A percentile compares a stretch with the other conserved stretches of the same genome.
These are phyloP conservation scores for Temnothorax ravouxi DNA, from an alignment of 2,888 invertebrate species.

Conservation along the genomic window DNA sequence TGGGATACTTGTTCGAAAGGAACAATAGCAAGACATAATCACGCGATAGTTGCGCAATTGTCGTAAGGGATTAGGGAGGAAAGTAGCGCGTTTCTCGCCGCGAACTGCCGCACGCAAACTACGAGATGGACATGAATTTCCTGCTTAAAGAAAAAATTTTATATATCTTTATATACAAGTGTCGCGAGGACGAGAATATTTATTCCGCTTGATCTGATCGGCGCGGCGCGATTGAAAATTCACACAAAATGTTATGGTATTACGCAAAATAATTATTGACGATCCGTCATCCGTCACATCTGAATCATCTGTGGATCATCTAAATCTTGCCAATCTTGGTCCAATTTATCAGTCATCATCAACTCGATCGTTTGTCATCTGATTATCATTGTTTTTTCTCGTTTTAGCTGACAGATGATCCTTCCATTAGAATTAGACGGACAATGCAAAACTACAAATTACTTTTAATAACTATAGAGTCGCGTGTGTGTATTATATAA, in stretches of 20 bases:
- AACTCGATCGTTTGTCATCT: no score
- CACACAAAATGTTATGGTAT: not conserved
- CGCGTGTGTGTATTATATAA: not conserved
- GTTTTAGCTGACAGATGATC: not conserved
- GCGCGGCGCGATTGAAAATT: not conserved
- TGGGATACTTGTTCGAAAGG: not conserved
- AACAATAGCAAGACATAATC: constrained; percentile 21
- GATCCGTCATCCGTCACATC: no score
- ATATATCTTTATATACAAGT: constrained; percentile 1
- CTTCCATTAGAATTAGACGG: not conserved
- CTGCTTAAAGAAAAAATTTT: constrained; percentile 5
- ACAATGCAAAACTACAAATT: not conserved
- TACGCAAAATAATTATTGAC: not conserved
- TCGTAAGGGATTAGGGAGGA: not conserved
- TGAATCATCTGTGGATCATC: no score
- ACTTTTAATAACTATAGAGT: no score
- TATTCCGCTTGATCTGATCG: not conserved
- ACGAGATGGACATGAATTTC: constrained; percentile 28
- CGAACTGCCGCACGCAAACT: not conserved
- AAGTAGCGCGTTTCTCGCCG: not conserved
- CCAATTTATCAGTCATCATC: no score
- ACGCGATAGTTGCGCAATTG: constrained; percentile 9
- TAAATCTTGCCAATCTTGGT: no score
- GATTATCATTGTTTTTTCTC: not conserved
- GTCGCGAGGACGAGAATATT: not conserved